Evolutionary conservation across 2,113 vertebrate species (phyloP).

Genomic region (Thermophis baileyi): DNA sequence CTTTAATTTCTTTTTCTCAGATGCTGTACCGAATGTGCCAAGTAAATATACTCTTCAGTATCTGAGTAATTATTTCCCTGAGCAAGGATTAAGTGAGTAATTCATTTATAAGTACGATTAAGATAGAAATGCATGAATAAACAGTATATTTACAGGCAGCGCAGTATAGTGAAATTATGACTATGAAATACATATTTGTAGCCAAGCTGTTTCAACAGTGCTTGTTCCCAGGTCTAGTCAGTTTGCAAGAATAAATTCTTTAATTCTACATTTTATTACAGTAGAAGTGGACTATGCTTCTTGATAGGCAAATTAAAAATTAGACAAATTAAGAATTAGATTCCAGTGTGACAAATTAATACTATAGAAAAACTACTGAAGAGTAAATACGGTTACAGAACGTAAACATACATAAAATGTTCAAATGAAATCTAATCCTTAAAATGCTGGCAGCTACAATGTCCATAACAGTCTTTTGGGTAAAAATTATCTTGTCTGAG

Average conservation of each 20-base stretch:
- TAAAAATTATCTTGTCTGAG: not conserved
- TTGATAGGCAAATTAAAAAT: not conserved
- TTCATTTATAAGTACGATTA: not conserved
- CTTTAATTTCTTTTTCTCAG: slow-evolving; percentile 5
- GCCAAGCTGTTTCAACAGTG: not conserved
- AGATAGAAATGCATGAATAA: not conserved
- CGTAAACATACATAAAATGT: not conserved
- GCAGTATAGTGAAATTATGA: not conserved
- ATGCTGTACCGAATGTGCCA: not conserved
- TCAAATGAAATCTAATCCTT: not conserved
- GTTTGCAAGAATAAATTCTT: not conserved
- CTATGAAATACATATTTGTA: not conserved
- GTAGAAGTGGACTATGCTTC: not conserved
- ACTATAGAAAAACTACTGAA: not conserved
- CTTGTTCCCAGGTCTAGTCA: not conserved
- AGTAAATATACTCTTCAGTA: slow-evolving; percentile 11
- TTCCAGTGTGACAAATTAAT: not conserved
- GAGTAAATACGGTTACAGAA: not conserved
- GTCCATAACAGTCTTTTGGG: not conserved
- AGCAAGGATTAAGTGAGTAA: not conserved
- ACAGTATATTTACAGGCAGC: not conserved
- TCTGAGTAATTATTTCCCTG: slow-evolving; percentile 27
- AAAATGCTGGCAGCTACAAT: not conserved
- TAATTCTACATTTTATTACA: not conserved
- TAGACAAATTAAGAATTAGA: not conserved